Evolutionary conservation across 2,113 vertebrate genomes (phyloP).

Genomic region (Rhombomys opimus): DNA sequence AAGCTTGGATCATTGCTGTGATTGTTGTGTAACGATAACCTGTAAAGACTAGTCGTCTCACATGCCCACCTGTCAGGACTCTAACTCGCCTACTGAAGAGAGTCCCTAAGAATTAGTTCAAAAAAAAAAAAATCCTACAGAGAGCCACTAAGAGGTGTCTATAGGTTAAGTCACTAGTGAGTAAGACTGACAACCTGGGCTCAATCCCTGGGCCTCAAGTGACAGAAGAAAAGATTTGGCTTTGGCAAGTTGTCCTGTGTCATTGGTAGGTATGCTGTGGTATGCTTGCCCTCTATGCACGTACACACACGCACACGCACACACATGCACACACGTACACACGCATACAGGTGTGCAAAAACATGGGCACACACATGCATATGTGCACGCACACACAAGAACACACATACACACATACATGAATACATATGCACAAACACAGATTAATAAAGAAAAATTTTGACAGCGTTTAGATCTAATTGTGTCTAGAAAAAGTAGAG

Average conservation of each 20-base stretch:
- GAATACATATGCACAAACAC: too few species aligned
- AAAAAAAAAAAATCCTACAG: not conserved
- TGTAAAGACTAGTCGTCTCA: not conserved
- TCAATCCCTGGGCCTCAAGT: not conserved
- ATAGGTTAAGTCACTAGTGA: not conserved
- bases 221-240: not conserved
- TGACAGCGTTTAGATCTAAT: not conserved
- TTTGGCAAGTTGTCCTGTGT: not conserved
- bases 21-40: not conserved
- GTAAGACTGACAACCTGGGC: not conserved
- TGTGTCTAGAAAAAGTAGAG: not conserved
- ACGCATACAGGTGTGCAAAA: not conserved
- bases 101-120: not conserved
- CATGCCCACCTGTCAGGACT: rapidly evolving
- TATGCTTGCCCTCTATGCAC: not conserved
- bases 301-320: not conserved
- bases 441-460: not conserved
- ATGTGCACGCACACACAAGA: too few species aligned
- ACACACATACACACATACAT: too few species aligned
- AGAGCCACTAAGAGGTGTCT: not conserved
- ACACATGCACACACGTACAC: not conserved
- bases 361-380: too few species aligned
- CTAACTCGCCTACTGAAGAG: not conserved
- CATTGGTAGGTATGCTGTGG: not conserved
- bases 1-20: not conserved